Percentiles rank a stretch among this genome's conserved stretches.
Conservation (phyloP, 2,888 invertebrate species). For the Aphidoletes aphidimyza region DNA sequence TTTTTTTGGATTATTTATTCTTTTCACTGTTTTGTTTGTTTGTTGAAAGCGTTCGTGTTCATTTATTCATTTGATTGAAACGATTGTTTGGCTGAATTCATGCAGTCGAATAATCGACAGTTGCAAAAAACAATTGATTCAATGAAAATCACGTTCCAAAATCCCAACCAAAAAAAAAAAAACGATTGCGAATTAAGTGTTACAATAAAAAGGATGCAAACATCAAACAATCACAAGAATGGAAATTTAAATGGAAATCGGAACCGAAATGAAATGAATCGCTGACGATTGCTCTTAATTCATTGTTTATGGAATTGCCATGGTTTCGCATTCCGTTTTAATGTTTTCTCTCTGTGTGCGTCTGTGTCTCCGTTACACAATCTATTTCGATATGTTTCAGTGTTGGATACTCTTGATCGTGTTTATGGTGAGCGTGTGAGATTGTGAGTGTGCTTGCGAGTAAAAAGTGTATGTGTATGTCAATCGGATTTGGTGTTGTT, state of each 20-base stretch:
- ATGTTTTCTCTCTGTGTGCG: no score
- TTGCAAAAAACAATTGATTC: not conserved
- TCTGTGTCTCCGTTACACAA: no score
- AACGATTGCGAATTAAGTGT: not conserved
- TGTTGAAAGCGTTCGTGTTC: not conserved
- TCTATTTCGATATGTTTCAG: no score
- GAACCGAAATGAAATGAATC: no score
- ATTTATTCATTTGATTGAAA: not conserved
- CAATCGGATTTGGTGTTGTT: not conserved
- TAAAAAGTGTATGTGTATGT: no score
- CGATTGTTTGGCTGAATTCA: not conserved
- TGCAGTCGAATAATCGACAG: not conserved
- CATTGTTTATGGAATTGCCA: no score
- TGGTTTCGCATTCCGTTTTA: no score
- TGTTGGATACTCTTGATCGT: no score
- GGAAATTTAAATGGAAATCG: not conserved
- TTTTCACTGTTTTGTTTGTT: not conserved
- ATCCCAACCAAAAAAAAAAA: no score
- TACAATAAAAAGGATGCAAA: not conserved
- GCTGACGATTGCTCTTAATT: not conserved
- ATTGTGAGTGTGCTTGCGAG: no score
- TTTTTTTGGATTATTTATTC: not conserved
- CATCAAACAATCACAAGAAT: not conserved
- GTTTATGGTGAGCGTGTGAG: no score
- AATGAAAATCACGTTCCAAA: not conserved